These are phyloP conservation scores for Poecilia picta DNA, from an alignment of 2,797 vertebrate species.

Conservation along the genomic window DNA sequence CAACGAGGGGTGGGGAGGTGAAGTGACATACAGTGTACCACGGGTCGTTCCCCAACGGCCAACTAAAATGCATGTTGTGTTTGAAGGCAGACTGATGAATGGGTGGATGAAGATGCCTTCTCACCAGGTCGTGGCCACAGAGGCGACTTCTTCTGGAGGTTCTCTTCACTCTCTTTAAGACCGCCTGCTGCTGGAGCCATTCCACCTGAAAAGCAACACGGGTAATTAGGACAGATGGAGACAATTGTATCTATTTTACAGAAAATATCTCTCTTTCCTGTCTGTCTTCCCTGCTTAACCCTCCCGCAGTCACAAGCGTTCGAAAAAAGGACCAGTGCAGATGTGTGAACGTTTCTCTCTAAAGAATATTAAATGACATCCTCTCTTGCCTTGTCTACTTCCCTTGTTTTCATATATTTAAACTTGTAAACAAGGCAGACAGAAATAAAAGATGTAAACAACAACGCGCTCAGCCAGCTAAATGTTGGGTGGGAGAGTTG, in stretches of 20 bases:
- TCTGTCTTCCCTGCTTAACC: too few species aligned
- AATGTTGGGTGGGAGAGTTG: background rate
- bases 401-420: background rate
- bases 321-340: background rate
- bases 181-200: constrained; percentile 94
- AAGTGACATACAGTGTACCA: constrained; percentile 91
- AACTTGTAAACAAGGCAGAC: background rate
- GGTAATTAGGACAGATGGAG: background rate
- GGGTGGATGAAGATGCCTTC: constrained; percentile 10
- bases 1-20: constrained; percentile 22
- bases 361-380: background rate
- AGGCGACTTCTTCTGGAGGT: constrained; percentile 74
- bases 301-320: too few species aligned
- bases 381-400: background rate
- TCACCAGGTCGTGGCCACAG: constrained; percentile 35
- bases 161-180: constrained; percentile 87
- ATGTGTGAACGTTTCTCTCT: background rate
- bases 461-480: background rate
- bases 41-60: constrained; percentile 89
- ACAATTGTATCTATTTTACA: background rate
- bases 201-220: constrained; percentile 85
- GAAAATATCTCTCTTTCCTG: background rate
- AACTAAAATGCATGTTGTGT: constrained; percentile 81
- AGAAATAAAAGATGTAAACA: background rate
- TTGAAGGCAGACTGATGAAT: constrained; percentile 22